Evolutionary conservation across 2,888 invertebrate species (phyloP), one percentile per base, ranked within the genome.

Genomic region (Andrena haemorrhoa): DNA sequence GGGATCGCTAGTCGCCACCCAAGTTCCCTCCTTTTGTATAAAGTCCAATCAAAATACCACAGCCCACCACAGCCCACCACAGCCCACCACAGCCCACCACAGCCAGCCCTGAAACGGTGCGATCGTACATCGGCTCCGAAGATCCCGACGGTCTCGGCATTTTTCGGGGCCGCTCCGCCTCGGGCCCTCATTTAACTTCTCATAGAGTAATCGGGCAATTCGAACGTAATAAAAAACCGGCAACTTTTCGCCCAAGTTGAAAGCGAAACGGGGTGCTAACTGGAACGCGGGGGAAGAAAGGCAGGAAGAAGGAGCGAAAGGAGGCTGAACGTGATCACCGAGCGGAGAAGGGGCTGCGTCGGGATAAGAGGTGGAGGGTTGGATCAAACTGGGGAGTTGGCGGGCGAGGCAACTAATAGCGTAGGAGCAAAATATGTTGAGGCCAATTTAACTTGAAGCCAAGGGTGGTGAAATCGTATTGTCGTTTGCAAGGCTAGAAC

Each of bases 121-220:
- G 78, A 78, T 68, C 41, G 53, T 63, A 12, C 65, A 65, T 58
- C 58, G 58, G 12, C 31, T 35, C n/a, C n/a, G 16, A 26, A 56
- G 51, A 56, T 68, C 68, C 53, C 4, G 53, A 10, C 60, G 23
- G 60, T 16, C n/a, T 75, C 61, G 63, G 61, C 61, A 10, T 75
- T 68, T 63, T 75, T 68, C 31, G 23, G 16, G 75, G 58, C 49
- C 80, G 58, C 73, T 76, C 70, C n/a, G 72, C 47, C 49, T 56
- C 51, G 51, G 64, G 75, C 69, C 76, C 72, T 84, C 84, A 79
- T 88, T 86, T 79, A 86, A 86, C 86, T 89, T 89, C 79, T 41
- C 75, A 63, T 33, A 33, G 60, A 66, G 69, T 68, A 70, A 86
- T 84, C 75, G 83, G 71, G 83, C 81, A 84, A 88, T 87, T 89